Evolutionary conservation across 2,888 invertebrate genomes (phyloP).

Genomic region (Drosophila falleni): DNA sequence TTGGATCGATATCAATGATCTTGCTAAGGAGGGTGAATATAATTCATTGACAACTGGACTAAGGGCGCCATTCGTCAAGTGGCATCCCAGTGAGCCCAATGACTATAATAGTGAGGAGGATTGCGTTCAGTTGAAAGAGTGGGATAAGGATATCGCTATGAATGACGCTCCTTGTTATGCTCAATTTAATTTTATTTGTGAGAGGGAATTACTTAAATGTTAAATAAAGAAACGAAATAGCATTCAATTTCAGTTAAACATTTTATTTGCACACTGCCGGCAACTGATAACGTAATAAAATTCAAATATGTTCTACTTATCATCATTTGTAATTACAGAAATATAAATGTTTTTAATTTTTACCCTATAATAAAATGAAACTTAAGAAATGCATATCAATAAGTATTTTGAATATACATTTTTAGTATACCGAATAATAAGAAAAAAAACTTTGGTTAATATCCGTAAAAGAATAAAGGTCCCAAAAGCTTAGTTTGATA

Average conservation of each 20-base stretch:
- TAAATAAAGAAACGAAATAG: not conserved
- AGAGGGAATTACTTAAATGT: constrained; percentile 1
- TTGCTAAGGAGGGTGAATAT: constrained; percentile 12
- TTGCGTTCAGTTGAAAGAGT: constrained; percentile 8
- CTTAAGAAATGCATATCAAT: no score
- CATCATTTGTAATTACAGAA: not conserved
- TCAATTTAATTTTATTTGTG: constrained; percentile 4
- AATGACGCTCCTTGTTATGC: not conserved
- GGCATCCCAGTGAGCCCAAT: constrained; percentile 11
- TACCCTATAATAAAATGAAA: no score
- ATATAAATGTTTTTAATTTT: no score
- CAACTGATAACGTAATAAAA: not conserved
- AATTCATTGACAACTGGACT: constrained; percentile 5
- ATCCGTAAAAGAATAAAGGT: no score
- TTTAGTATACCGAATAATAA: no score
- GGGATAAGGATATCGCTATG: not conserved
- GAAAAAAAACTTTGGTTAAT: no score
- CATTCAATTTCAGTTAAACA: no score
- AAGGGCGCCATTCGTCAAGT: not conserved
- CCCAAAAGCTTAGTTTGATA: no score
- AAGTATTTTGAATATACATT: no score
- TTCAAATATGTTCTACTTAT: not conserved
- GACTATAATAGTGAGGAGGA: not conserved
- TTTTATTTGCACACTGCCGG: no score
- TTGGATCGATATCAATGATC: constrained; percentile 22